A percentile compares a stretch with the other conserved stretches of the same genome.
These are phyloP conservation scores for Microctenopoma stevenorrisi DNA, from an alignment of 2,797 vertebrate species.

Conservation along the genomic window DNA sequence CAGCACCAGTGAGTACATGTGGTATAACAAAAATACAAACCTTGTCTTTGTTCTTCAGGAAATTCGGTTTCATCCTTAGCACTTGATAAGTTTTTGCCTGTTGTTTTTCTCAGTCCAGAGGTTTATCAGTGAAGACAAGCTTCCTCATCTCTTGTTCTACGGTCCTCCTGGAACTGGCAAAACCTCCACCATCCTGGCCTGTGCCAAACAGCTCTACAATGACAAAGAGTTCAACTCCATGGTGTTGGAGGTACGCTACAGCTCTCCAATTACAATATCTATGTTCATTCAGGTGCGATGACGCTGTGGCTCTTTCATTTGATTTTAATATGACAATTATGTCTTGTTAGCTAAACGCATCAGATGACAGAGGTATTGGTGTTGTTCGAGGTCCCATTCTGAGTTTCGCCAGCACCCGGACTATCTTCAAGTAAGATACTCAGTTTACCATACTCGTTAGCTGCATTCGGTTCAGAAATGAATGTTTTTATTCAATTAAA, in stretches of 20 bases:
- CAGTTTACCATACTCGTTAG: neutral
- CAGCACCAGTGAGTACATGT: slow-evolving; percentile 89
- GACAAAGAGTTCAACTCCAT: slow-evolving; percentile 94
- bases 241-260: slow-evolving; percentile 90
- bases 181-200: slow-evolving; percentile 96
- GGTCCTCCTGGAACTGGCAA: slow-evolving; percentile 97
- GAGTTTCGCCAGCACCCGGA: slow-evolving; percentile 96
- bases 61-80: neutral
- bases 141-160: slow-evolving; percentile 95
- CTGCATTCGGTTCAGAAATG: neutral
- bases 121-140: slow-evolving; percentile 93
- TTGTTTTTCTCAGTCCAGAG: slow-evolving; percentile 85
- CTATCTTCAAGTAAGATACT: slow-evolving; percentile 93
- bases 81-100: neutral
- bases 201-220: slow-evolving; percentile 92
- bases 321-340: neutral
- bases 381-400: slow-evolving; percentile 94
- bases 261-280: neutral
- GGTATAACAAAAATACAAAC: neutral
- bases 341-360: slow-evolving; percentile 91
- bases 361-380: slow-evolving; percentile 95
- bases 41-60: neutral
- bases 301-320: neutral
- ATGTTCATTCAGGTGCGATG: neutral
- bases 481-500: neutral